phyloP scores from a whole-genome alignment of 2,113 vertebrate genomes.

The Pseudorhombus dupliciocellatus region DNA sequence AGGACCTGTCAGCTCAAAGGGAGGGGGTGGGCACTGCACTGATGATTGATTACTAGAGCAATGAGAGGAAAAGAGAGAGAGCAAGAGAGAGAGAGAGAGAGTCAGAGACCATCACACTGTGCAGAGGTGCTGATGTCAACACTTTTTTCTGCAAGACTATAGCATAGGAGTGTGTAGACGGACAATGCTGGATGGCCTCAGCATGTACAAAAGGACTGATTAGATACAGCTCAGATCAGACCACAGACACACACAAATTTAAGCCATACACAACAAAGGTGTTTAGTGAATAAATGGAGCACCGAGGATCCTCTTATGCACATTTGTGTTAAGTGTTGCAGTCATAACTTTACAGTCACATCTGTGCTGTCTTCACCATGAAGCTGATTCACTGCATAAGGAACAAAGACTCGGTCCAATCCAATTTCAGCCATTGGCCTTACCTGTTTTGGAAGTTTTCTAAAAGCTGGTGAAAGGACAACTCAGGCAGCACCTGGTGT shows the following conservation, averaged over 20 bases:
- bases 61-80: slow-evolving; percentile 14
- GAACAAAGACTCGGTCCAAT: too few species aligned
- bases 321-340: too few species aligned
- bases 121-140: slow-evolving; percentile 73
- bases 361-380: neutral
- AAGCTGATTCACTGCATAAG: too few species aligned
- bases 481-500: too few species aligned
- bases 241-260: neutral
- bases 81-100: slow-evolving; percentile 34
- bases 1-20: slow-evolving; percentile 55
- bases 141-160: slow-evolving; percentile 48
- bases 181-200: neutral
- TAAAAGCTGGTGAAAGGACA: too few species aligned
- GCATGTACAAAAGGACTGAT: slow-evolving; percentile 7
- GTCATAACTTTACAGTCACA: neutral
- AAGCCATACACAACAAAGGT: neutral
- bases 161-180: slow-evolving; percentile 13
- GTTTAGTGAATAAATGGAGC: neutral
- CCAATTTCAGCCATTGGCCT: too few species aligned
- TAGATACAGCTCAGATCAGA: neutral
- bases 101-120: slow-evolving; percentile 44
- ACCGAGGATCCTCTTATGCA: neutral
- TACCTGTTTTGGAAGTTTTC: too few species aligned
- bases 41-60: slow-evolving; percentile 51
- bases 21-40: slow-evolving; percentile 13